Base-by-base conservation (phyloP, 2,888 invertebrate species). In the Cataglyphis livida region DNA sequence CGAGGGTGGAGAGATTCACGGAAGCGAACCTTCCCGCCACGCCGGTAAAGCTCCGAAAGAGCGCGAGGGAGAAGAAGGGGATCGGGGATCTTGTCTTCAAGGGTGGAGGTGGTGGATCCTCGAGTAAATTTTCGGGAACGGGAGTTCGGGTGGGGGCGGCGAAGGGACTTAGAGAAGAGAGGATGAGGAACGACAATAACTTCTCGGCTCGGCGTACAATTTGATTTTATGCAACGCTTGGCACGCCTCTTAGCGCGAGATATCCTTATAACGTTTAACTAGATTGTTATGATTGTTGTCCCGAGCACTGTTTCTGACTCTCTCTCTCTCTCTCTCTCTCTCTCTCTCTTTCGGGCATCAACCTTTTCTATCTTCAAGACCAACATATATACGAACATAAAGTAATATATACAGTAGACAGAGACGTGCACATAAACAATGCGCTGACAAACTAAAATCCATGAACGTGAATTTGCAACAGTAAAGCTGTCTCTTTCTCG, bases 151-250 rank as follows among this genome's bases (percentile, higher is more conserved):
- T 12, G 25, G 44, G 44, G 10, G 25, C 12, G 59, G 57, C 35
- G 65, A 51, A 65, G 41, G 21, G 44, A 57, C 32, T 75, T 75
- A 75, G 51, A 25, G 59, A 35, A 44, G 59, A 28, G 87, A 88
- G 93, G 90, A 90, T 91, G 93, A 90, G 92, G 91, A 91, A 92
- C 91, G 93, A 93, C 94, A 94, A 94, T 94, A 94, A 94, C 94
- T 94, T 94, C 92, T 92, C 93, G 92, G 92, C 93, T 93, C 92
- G 91, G 91, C 93, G 93, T 93, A 93, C 94, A 94, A 94, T 94
- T 94, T 94, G 94, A 94, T 94, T 94, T 94, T 94, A 94, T 94
- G 94, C 94, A 94, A 94, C 93, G 93, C 93, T 94, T 93, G 94
- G 93, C 94, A 93, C 94, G 94, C 93, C 94, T 94, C 94, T 94